A percentile compares a stretch with the other conserved stretches of the same genome.
Evolutionary conservation across 2,888 invertebrate genomes (phyloP).

Genomic region (Hirtodrosophila cameraria): DNA sequence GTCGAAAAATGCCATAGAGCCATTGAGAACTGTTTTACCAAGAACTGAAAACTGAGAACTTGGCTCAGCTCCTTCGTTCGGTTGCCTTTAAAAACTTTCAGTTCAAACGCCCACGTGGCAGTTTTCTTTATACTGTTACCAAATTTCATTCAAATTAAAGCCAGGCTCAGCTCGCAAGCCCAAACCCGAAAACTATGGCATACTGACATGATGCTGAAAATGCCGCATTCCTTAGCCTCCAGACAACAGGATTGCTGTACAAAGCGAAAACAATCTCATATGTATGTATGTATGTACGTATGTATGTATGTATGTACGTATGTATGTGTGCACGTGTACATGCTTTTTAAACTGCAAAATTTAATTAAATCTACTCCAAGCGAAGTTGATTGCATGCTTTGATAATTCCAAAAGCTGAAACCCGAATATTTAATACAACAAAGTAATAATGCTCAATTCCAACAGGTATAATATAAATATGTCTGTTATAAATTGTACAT

Average conservation of each 20-base stretch:
- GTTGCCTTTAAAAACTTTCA: constrained; percentile 47
- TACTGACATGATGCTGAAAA: constrained; percentile 50
- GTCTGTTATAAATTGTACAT: no score
- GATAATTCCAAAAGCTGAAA: constrained; percentile 35
- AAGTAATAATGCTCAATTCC: constrained; percentile 15
- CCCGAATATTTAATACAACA: constrained; percentile 47
- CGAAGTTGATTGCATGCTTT: constrained; percentile 56
- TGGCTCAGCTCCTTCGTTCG: constrained; percentile 39
- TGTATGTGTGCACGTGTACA: not conserved
- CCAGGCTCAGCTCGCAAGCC: constrained; percentile 25
- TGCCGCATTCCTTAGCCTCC: constrained; percentile 57
- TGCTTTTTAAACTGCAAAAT: constrained; percentile 56
- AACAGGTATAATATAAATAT: constrained; percentile 18
- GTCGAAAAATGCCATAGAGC: constrained; percentile 74
- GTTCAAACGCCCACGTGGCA: constrained; percentile 23
- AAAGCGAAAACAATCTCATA: constrained; percentile 45
- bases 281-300: not conserved
- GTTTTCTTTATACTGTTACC: constrained; percentile 42
- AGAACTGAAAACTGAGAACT: constrained; percentile 64
- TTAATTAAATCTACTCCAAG: constrained; percentile 57
- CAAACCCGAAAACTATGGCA: constrained; percentile 49
- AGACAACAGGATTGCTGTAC: constrained; percentile 50
- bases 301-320: no score
- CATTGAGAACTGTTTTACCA: constrained; percentile 67
- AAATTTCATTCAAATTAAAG: constrained; percentile 70